Percentiles rank a stretch among this genome's conserved stretches.
Evolutionary conservation across 2,888 invertebrate genomes (phyloP).

Genomic region (Gymnocheta viridis): DNA sequence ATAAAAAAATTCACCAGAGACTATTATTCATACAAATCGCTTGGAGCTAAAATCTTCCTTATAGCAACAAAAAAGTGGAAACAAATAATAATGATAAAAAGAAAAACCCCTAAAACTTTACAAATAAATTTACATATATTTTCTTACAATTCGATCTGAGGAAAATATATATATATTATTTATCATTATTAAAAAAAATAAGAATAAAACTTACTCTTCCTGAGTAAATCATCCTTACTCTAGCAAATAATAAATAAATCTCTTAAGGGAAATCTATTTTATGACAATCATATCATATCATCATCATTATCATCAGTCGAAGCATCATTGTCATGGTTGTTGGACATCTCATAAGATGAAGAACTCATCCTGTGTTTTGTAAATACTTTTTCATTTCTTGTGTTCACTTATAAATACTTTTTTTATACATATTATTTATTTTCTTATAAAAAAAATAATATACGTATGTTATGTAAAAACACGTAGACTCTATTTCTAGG

Average conservation of each 20-base stretch:
- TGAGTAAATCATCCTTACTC: constrained; percentile 30
- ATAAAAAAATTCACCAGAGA: constrained; percentile 35
- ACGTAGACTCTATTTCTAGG: no score
- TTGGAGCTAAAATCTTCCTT: constrained; percentile 5
- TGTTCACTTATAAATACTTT: not conserved
- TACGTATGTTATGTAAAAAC: no score
- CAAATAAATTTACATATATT: not conserved
- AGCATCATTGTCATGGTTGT: constrained; percentile 21
- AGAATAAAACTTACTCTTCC: constrained; percentile 20
- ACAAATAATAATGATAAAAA: not conserved
- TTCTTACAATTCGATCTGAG: not conserved
- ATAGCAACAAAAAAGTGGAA: no score
- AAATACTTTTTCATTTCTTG: constrained; percentile 2
- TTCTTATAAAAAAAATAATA: no score
- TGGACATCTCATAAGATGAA: constrained; percentile 42
- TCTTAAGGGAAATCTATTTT: constrained; percentile 72
- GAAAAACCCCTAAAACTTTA: not conserved
- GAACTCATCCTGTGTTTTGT: constrained; percentile 36
- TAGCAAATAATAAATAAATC: constrained; percentile 36
- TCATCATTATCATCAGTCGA: constrained; percentile 9
- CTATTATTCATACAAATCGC: constrained; percentile 44
- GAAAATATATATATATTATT: constrained; percentile 21
- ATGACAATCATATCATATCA: constrained; percentile 58
- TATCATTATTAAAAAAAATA: constrained; percentile 29
- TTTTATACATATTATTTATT: no score